Conservation (phyloP, 2,113 vertebrate species). For the Oenanthe oenanthe region DNA sequence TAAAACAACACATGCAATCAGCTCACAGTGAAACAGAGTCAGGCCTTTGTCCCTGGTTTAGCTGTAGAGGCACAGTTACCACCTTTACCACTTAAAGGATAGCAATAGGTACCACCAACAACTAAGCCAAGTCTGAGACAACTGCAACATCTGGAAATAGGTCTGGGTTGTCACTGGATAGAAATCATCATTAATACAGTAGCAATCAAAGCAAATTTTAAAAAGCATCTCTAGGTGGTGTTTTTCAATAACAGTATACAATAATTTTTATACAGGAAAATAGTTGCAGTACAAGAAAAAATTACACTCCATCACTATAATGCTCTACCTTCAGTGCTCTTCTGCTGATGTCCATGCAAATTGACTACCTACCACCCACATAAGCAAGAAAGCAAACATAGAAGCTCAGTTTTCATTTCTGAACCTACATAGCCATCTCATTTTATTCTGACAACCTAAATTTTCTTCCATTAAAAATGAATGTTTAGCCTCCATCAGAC, state of each 20-base stretch:
- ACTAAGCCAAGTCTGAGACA: background rate
- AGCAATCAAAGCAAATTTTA: background rate
- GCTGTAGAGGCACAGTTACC: background rate
- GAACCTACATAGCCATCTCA: background rate
- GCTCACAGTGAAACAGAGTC: background rate
- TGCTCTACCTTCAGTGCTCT: background rate
- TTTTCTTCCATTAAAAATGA: slow-evolving; percentile 55
- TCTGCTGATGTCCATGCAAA: background rate
- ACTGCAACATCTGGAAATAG: background rate
- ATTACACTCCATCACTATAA: background rate
- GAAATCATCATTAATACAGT: background rate
- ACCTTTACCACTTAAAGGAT: background rate
- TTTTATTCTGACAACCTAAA: background rate
- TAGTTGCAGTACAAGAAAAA: background rate
- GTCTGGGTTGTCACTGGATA: background rate
- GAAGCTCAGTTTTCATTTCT: background rate
- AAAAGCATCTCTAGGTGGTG: background rate
- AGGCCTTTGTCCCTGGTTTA: background rate
- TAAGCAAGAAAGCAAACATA: background rate
- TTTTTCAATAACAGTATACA: background rate
- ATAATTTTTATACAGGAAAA: background rate
- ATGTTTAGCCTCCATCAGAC: slow-evolving; percentile 22
- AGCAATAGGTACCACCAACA: background rate
- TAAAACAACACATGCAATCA: background rate
- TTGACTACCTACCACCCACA: background rate